A percentile compares a stretch with the other conserved stretches of the same genome.
These are phyloP conservation scores for Heliothis peltigera DNA, from an alignment of 2,888 invertebrate species.

Conservation along the genomic window DNA sequence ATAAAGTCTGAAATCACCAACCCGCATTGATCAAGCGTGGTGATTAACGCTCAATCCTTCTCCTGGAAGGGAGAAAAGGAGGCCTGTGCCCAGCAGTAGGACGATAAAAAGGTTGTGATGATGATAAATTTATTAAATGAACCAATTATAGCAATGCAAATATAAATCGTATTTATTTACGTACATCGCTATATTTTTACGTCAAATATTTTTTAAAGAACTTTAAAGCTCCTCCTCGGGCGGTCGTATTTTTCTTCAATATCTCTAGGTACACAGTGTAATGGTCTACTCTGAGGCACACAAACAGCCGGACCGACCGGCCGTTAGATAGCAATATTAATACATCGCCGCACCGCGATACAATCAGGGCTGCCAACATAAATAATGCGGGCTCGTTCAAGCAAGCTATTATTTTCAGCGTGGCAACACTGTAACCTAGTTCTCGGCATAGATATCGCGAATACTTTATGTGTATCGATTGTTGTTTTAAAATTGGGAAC, in stretches of 20 bases:
- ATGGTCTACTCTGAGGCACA: neutral
- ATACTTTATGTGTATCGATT: constrained; percentile 29
- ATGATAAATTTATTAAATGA: too few relatives aligned
- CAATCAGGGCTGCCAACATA: constrained; percentile 59
- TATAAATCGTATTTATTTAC: too few relatives aligned
- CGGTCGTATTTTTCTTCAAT: neutral
- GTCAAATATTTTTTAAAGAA: neutral
- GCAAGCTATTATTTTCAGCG: constrained; percentile 50
- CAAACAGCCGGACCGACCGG: constrained; percentile 14
- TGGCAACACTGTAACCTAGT: constrained; percentile 54
- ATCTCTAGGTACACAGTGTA: neutral
- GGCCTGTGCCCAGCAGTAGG: too few relatives aligned
- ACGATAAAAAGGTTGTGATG: too few relatives aligned
- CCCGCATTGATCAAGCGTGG: too few relatives aligned
- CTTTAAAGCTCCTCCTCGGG: neutral
- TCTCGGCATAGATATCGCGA: constrained; percentile 36
- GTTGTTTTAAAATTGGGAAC: constrained; percentile 37
- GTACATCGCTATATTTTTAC: neutral
- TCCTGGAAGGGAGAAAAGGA: too few relatives aligned
- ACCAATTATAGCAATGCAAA: too few relatives aligned
- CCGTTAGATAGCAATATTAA: constrained; percentile 55
- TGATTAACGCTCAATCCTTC: too few relatives aligned
- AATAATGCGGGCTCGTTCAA: constrained; percentile 56
- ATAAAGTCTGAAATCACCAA: too few relatives aligned
- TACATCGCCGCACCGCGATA: constrained; percentile 49